phyloP scores from a whole-genome alignment of 2,113 vertebrate genomes.

The Platysteira castanea region DNA sequence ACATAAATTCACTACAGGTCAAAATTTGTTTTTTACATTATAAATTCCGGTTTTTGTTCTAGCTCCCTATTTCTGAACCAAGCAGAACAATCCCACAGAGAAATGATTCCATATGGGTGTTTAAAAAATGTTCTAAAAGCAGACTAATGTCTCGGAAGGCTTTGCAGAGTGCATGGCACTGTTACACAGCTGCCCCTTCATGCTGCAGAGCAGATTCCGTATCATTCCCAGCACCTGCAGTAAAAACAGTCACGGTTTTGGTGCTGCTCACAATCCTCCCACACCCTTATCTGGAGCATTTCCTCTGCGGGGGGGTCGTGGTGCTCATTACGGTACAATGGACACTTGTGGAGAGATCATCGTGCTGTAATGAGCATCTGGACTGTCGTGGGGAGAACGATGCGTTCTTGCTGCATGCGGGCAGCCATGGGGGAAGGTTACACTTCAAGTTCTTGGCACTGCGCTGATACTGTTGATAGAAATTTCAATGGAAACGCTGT shows the following conservation, averaged over 20 bases:
- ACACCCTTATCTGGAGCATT: not conserved
- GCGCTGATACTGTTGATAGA: not conserved
- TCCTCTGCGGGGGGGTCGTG: not conserved
- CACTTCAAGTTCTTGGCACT: not conserved
- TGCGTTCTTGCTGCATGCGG: not conserved
- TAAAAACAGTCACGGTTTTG: not conserved
- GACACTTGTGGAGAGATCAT: not conserved
- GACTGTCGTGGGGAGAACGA: not conserved
- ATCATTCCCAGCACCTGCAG: not conserved
- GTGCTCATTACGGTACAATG: not conserved
- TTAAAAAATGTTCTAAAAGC: not conserved
- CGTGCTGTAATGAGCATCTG: not conserved
- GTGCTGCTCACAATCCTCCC: not conserved
- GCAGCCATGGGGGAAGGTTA: accelerated
- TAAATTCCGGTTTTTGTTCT: not conserved
- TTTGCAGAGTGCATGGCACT: not conserved
- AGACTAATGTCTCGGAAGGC: not conserved
- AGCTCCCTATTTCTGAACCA: not conserved
- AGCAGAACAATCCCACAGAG: not conserved
- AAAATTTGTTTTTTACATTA: not conserved
- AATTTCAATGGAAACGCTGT: not conserved
- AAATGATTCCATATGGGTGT: not conserved
- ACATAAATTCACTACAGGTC: not conserved
- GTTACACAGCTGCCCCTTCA: not conserved
- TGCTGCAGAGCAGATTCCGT: not conserved